These are phyloP conservation scores for Galendromus occidentalis DNA, from an alignment of 1,140 invertebrate species.

Conservation along the genomic window DNA sequence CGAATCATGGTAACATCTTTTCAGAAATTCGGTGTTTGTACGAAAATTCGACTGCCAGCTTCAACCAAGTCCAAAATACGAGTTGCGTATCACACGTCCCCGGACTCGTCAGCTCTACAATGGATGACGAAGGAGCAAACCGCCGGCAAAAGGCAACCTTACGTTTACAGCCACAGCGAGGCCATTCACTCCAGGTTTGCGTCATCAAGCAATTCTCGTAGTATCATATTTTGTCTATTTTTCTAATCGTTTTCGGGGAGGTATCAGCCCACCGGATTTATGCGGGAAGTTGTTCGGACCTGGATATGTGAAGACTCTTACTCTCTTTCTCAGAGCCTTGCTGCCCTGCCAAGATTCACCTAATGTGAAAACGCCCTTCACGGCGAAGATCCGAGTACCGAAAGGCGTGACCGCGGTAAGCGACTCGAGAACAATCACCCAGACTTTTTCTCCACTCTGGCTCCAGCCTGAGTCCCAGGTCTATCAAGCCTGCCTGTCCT, in stretches of 20 bases:
- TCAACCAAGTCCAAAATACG: slow-evolving; percentile 37
- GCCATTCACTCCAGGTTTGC: neutral
- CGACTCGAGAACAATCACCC: neutral
- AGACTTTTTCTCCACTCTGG: neutral
- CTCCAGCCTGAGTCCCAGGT: slow-evolving; percentile 13
- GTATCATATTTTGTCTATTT: slow-evolving; percentile 7
- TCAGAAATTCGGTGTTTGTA: slow-evolving; percentile 13
- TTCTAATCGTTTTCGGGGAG: too few species aligned
- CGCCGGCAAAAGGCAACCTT: slow-evolving; percentile 61
- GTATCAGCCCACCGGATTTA: too few species aligned
- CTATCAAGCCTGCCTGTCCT: slow-evolving; percentile 39
- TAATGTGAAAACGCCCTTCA: slow-evolving; percentile 65
- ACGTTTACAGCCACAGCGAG: slow-evolving; percentile 77
- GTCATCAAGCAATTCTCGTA: slow-evolving; percentile 11
- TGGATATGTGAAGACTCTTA: neutral
- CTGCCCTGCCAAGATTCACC: slow-evolving; percentile 87
- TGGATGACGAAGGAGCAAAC: slow-evolving; percentile 75
- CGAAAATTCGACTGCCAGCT: slow-evolving; percentile 20
- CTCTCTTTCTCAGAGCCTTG: slow-evolving; percentile 43
- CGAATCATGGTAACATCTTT: slow-evolving; percentile 24
- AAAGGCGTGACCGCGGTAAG: neutral
- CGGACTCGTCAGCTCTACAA: slow-evolving; percentile 55
- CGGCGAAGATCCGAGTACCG: slow-evolving; percentile 34
- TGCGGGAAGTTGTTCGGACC: too few species aligned
- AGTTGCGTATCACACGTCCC: slow-evolving; percentile 52